phyloP scores from a whole-genome alignment of 2,113 vertebrate genomes.

The Xerus inauris region DNA sequence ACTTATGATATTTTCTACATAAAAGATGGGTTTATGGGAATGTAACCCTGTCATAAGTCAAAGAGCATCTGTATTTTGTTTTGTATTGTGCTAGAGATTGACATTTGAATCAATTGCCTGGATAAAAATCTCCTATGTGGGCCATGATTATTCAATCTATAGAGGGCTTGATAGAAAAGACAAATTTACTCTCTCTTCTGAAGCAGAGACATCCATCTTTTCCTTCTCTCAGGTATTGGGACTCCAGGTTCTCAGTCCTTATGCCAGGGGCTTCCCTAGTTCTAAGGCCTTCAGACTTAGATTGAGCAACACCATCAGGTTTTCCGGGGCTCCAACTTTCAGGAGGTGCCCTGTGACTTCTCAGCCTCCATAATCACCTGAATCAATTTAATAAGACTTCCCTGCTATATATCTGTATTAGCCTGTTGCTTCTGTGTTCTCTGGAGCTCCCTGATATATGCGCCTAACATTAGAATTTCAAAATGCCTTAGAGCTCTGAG shows the following conservation, averaged over 20 bases:
- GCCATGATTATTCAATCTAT: not conserved
- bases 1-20: not conserved
- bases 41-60: no score
- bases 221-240: no score
- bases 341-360: not conserved
- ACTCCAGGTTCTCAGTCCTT: not conserved
- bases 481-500: not conserved
- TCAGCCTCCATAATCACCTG: not conserved
- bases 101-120: not conserved
- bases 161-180: not conserved
- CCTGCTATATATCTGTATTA: not conserved
- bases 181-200: not conserved
- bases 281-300: not conserved
- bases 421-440: not conserved
- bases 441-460: not conserved
- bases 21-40: not conserved
- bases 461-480: not conserved
- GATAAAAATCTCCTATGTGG: not conserved
- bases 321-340: not conserved
- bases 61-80: not conserved
- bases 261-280: no score
- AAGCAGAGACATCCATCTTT: not conserved
- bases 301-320: not conserved
- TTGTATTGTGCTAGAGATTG: not conserved
- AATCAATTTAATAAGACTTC: not conserved